Evolutionary conservation across 2,797 vertebrate species (phyloP).

Genomic region (Varecia variegata): DNA sequence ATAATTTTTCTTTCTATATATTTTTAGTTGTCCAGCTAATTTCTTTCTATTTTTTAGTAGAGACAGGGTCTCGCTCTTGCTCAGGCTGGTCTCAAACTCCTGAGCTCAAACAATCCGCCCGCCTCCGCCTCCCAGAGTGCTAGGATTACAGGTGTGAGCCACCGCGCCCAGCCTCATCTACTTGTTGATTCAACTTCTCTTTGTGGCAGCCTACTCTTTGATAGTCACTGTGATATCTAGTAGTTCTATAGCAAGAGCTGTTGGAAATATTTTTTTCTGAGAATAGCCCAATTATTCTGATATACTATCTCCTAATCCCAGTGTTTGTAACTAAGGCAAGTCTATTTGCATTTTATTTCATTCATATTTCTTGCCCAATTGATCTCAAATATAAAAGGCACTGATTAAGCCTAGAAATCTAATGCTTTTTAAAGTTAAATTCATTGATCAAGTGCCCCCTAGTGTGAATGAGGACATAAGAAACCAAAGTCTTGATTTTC

Average conservation of each 20-base stretch:
- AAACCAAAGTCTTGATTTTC: neutral
- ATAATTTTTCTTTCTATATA: too few species aligned
- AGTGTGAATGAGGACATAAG: neutral
- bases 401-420: neutral
- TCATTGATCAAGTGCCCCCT: neutral
- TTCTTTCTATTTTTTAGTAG: too few species aligned
- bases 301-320: neutral
- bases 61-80: too few species aligned
- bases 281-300: neutral
- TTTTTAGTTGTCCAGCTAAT: too few species aligned
- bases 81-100: too few species aligned
- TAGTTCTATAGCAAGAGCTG: neutral
- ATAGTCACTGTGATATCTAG: neutral
- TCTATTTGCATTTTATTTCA: neutral
- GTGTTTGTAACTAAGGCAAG: neutral
- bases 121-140: too few species aligned
- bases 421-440: neutral
- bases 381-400: neutral
- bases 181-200: neutral
- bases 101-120: too few species aligned
- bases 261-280: neutral
- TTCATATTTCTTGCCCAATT: conserved; percentile 14
- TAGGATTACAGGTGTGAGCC: too few species aligned
- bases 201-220: neutral
- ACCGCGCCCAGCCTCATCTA: neutral